Conservation (phyloP, 2,797 vertebrate genomes). For the Antrozous pallidus region DNA sequence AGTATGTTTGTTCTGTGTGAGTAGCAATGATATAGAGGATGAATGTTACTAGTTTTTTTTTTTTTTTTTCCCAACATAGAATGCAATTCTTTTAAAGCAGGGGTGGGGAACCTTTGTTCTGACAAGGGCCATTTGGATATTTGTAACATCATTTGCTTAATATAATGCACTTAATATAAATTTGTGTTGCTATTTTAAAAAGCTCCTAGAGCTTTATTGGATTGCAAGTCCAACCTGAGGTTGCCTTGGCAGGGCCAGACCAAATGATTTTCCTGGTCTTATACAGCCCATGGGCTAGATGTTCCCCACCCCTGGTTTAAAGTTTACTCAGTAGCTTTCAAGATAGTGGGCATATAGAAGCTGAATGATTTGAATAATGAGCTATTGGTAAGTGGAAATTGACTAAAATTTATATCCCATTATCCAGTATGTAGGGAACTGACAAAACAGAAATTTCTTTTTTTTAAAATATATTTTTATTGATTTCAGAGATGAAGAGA, state of each 20-base stretch:
- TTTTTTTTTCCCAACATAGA: not conserved
- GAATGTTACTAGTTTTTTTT: not conserved
- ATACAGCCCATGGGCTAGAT: too few relatives aligned
- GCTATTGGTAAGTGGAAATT: not conserved
- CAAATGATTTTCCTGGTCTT: too few relatives aligned
- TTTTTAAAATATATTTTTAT: too few relatives aligned
- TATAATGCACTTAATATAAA: too few relatives aligned
- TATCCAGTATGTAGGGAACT: not conserved
- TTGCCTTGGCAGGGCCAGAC: too few relatives aligned
- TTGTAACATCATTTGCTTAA: too few relatives aligned
- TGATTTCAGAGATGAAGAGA: too few relatives aligned
- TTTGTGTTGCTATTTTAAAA: too few relatives aligned
- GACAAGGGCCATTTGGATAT: too few relatives aligned
- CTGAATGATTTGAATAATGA: not conserved
- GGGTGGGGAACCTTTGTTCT: too few relatives aligned
- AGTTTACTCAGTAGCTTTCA: not conserved
- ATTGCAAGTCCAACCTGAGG: too few relatives aligned
- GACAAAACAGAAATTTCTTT: not conserved
- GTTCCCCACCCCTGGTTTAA: not conserved
- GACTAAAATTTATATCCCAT: not conserved
- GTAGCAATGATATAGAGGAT: not conserved
- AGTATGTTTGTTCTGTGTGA: not conserved
- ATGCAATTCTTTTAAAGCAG: not conserved
- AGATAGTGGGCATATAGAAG: not conserved
- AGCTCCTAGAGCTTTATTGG: too few relatives aligned